Evolutionary conservation across 1,140 invertebrate genomes (phyloP), one percentile per base, ranked within the genome.

Genomic region (Dermatophagoides farinae): DNA sequence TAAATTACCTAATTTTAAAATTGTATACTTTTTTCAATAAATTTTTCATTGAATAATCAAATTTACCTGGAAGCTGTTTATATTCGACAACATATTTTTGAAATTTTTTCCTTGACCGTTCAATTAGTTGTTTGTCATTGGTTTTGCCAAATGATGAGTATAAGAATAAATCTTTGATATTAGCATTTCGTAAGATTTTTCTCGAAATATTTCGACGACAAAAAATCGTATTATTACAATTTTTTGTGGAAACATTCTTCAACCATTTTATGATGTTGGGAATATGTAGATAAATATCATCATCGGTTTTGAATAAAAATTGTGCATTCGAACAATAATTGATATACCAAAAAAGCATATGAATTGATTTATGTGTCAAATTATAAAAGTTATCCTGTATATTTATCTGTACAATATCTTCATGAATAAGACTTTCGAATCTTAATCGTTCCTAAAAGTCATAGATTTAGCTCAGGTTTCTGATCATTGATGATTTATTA

Each of bases 271-370:
- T 16, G 9, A 68, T 31, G 55, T 68, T 68, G 0, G 67, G 66
- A 16, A 73, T 65, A 64, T 76, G 71, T 0, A 76, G 61, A 52
- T 74, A 70, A 14, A 73, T 72, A 61, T 76, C 74, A 57, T 76
- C 74, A 61, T 76, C 74, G 0, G 70, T 68, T 64, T 76, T 76
- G 55, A 75, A 65, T 38, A 74, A 66, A 62, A 66, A 72, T n/a
- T 67, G 62, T 1, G 67, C 51, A 23, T 62, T 9, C 63, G 63
- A 9, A 66, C 74, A 76, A 61, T 67, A 69, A 0, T 49, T 62
- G 11, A 64, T 62, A 1, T 70, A 64, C 73, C 74, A 76, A 49
- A 69, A 68, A 1, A 75, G 63, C 0, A 66, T 70, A 20, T 69
- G 66, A 9, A 75, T 64, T 39, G 71, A 72, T 67, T 76, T 76